Evolutionary conservation across 2,113 vertebrate species (phyloP), one percentile per base, ranked within the genome.

Genomic region (Apeltes quadracus): DNA sequence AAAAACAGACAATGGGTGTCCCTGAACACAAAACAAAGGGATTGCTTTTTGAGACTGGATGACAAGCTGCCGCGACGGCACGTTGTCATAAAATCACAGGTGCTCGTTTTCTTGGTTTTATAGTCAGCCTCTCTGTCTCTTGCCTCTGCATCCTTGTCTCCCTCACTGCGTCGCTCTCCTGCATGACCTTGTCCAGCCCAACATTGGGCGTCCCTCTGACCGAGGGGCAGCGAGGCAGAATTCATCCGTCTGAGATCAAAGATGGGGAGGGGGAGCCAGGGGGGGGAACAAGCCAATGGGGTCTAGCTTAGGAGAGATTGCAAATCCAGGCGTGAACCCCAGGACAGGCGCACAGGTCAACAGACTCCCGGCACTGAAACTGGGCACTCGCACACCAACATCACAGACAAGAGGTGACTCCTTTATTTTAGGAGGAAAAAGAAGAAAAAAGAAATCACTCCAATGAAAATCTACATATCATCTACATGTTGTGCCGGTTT

Each of bases 221-320:
- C 8, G 81, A 76, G 71, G 51, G 48, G 82, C 84, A 91, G 84
- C 62, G 78, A 91, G 78, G 92, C 91, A 89, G 87, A 93, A 92
- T 88, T 74, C 84, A 91, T 93, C 78, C 44, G 76, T 91, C 88
- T 89, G 71, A 90, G 87, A 92, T 92, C 81, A 89, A 92, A 90
- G 75, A 57, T 61, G 70, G 46, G 58, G 39, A 67, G 25, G 61
- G 61, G 10, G 22, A 51, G n/a, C n/a, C n/a, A 61, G 29, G 29
- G 29, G 29, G 22, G n/a, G 66, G 69, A 61, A 61, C 57, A 72
- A 81, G 78, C 61, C 58, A 54, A 77, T 46, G 64, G 76, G 76
- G 27, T 51, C 44, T 38, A 34, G 81, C 68, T 59, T 83, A 80
- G 87, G 88, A 88, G 81, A 85, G 71, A 88, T 82, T 82, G 80